These are phyloP conservation scores for Carassius auratus DNA, from an alignment of 2,113 vertebrate genomes.

Conservation along the genomic window DNA sequence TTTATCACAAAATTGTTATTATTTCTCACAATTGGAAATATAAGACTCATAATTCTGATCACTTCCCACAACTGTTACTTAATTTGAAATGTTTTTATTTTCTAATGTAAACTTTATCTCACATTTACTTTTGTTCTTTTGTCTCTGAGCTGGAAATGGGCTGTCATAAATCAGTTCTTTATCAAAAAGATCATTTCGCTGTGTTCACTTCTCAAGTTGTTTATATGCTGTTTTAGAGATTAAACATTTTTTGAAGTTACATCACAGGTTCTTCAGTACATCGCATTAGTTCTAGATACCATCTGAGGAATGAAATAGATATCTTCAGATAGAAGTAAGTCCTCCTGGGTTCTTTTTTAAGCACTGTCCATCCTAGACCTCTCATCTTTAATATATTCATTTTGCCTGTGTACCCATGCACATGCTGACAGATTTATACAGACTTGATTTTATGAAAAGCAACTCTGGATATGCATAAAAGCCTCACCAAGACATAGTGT, in stretches of 20 bases:
- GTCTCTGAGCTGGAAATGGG: neutral
- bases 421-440: neutral
- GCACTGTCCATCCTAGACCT: neutral
- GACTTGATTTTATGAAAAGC: neutral
- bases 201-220: neutral
- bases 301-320: neutral
- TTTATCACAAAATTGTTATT: neutral
- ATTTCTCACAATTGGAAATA: neutral
- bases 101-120: neutral
- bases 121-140: neutral
- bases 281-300: neutral
- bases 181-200: neutral
- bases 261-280: neutral
- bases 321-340: neutral
- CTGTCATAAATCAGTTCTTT: neutral
- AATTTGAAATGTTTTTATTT: neutral
- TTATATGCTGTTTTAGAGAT: neutral
- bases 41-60: neutral
- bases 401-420: neutral
- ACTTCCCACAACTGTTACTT: neutral
- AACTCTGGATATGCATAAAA: constrained; percentile 1
- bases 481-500: neutral
- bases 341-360: neutral
- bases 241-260: neutral
- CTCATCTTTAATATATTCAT: neutral